phyloP scores from a whole-genome alignment of 2,797 vertebrate species.

The Falco peregrinus region DNA sequence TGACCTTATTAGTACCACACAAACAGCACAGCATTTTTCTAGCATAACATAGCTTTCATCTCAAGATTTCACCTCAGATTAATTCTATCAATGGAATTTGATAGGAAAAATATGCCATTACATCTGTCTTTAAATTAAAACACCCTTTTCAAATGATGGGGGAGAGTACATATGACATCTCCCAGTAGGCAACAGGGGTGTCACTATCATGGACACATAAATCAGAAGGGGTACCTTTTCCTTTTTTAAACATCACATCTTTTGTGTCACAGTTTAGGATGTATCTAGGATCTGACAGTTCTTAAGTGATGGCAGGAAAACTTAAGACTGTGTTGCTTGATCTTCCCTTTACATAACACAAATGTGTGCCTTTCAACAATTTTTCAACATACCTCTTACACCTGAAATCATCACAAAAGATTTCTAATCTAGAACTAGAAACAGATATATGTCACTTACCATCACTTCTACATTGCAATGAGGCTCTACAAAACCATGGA shows the following conservation, averaged over 20 bases:
- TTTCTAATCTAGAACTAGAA: neutral
- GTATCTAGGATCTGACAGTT: neutral
- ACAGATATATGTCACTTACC: slow-evolving; percentile 81
- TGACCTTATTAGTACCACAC: neutral
- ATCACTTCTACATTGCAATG: slow-evolving; percentile 92
- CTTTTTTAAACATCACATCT: neutral
- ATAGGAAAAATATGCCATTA: neutral
- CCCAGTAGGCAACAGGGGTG: neutral
- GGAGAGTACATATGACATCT: neutral
- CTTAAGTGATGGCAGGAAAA: neutral
- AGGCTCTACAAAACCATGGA: slow-evolving; percentile 94
- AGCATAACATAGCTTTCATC: neutral
- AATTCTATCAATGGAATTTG: neutral
- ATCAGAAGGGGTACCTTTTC: neutral
- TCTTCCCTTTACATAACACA: neutral
- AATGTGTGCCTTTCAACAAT: accelerated
- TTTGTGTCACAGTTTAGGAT: neutral
- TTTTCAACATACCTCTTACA: neutral
- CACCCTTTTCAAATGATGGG: neutral
- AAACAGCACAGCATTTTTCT: neutral
- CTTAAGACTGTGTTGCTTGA: neutral
- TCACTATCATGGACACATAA: neutral
- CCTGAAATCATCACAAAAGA: neutral
- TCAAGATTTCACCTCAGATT: neutral
- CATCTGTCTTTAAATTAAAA: neutral